Evolutionary conservation across 2,113 vertebrate genomes (phyloP).

Genomic region (Rhinichthys klamathensis): DNA sequence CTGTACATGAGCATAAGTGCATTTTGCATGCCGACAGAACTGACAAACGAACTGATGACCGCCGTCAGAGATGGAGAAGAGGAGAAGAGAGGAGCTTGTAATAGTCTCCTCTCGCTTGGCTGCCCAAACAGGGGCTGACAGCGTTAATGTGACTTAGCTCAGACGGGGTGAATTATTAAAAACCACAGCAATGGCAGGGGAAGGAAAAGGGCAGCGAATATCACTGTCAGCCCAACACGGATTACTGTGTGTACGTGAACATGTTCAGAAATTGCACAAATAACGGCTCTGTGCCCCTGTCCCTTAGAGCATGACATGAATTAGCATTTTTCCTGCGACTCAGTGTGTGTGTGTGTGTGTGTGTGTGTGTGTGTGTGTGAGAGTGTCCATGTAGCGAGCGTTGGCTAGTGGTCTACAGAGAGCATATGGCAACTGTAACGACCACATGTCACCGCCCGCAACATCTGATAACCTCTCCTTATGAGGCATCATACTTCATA

Average conservation of each 20-base stretch:
- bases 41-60: not conserved
- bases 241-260: slow-evolving; percentile 48
- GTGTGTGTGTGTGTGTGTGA: not conserved
- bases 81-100: slow-evolving; percentile 59
- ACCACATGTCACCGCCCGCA: slow-evolving; percentile 25
- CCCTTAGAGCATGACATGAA: slow-evolving; percentile 3
- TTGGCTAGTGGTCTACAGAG: slow-evolving; percentile 12
- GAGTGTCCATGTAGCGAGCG: not conserved
- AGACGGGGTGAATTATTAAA: slow-evolving; percentile 78
- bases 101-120: slow-evolving; percentile 66
- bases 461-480: slow-evolving; percentile 38
- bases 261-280: slow-evolving; percentile 27
- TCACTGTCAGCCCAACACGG: slow-evolving; percentile 56
- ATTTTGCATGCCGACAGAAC: not conserved
- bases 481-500: slow-evolving; percentile 18
- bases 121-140: slow-evolving; percentile 73
- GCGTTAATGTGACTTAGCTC: slow-evolving; percentile 75
- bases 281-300: not conserved
- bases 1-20: not conserved
- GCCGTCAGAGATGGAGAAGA: not conserved
- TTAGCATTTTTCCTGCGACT: not conserved
- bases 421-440: slow-evolving; percentile 29
- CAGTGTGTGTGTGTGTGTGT: not conserved
- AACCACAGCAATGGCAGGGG: slow-evolving; percentile 53
- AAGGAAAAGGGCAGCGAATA: slow-evolving; percentile 65